Base-by-base conservation (phyloP, 2,113 vertebrate genomes). In the Pholis gunnellus region DNA sequence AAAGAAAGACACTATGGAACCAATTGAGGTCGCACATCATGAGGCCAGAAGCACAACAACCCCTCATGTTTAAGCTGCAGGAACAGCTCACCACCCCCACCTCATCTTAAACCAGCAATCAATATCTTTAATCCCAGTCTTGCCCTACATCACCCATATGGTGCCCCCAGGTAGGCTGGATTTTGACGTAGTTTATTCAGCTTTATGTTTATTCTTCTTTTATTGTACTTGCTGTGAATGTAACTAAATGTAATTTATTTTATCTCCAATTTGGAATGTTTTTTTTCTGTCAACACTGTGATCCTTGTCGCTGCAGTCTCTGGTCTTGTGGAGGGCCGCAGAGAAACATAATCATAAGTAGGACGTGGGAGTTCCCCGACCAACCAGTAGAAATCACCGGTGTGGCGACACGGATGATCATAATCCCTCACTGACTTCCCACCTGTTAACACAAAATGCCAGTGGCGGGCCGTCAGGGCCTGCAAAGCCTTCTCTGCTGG, bases 71-170 rank as follows among this genome's bases (percentile, higher is more conserved):
- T 60, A 54, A 75, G 74, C 34, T 86, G 72, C 74, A 52, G 63
- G 34, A 40, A 44, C 60, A 68, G 65, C 72, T 63, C 54, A 10
- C 56, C 20, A 18, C 40, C 54, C 63, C 65, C 27, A 1, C 61
- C 68, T 73, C 78, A 69, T 69, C 77, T 57, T 66, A 63, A 63
- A 4, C 68, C 76, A 57, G 57, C 57, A 79, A 82, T 87, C 65
- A 78, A 63, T 82, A 79, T 34, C 31, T 79, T 70, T 46, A 81
- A 77, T 79, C 66, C 46, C 27, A 0, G 36, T 50, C 22, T 72
- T 9, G n/a, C 17, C 27, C 34, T 46, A 38, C 71, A 61, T 42
- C 17, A 83, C 34, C 54, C 70, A 70, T 44, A 4, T 7, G 36
- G 34, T 29, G 17, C 71, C 15, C 9, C 9, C 17, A n/a, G 36